Evolutionary conservation across 2,113 vertebrate genomes (phyloP), one percentile per base, ranked within the genome.

Genomic region (Pseudorasbora parva): DNA sequence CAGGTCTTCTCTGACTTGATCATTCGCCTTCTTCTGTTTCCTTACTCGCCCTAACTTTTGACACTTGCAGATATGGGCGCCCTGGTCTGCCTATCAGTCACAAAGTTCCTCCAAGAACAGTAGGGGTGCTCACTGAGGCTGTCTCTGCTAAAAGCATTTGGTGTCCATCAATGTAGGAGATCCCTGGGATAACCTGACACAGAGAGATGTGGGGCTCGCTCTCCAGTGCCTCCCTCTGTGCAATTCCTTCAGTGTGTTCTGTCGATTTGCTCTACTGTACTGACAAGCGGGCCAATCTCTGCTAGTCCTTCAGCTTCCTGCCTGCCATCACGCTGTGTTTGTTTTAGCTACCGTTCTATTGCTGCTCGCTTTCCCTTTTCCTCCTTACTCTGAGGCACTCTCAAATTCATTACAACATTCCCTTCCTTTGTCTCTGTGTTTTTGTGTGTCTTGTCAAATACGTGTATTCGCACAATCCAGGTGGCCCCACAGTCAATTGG

Each of bases 41-140:
- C 71, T 82, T 57, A 41, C 76, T 78, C 60, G 66, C 43, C 77
- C 33, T 80, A 59, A 66, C 82, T 78, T 83, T 84, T 86, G 86
- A 87, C 86, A 85, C 87, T 82, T 79, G 74, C 86, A 84, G 86
- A 87, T 83, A 72, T 81, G 73, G 72, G 45, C 30, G 72, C 78
- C 82, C 80, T 60, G 57, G 78, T 84, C 82, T 85, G 83, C 86
- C 83, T 87, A 87, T 87, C 86, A 85, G 64, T 85, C 86, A 82
- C 66, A 78, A 78, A 85, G 79, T 73, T 73, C 80, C 57, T 82
- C 57, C 72, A 73, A 78, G 62, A 84, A 81, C 82, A 82, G 17
- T 76, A 68, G 62, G 78, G 49, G 62, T 71, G 78, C 76, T 73
- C 60, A 79, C 78, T 6, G 78, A 82, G 47, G 82, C 84, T 80